A percentile compares a stretch with the other conserved stretches of the same genome.
phyloP scores from a whole-genome alignment of 1,140 invertebrate genomes.

The Bombus difficillimus region DNA sequence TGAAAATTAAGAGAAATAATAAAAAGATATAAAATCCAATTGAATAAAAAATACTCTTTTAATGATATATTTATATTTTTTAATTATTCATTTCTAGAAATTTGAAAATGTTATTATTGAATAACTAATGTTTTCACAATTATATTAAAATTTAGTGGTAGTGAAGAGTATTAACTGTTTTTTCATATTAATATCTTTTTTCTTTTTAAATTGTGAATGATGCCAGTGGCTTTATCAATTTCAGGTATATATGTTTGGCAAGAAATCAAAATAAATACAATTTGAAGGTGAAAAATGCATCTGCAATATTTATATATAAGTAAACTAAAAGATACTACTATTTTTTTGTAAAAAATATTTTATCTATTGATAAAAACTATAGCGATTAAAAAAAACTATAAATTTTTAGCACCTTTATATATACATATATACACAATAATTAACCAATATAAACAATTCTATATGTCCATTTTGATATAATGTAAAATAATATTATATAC shows the following conservation, averaged over 20 bases:
- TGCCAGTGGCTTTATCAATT: constrained; percentile 63
- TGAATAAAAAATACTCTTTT: background rate
- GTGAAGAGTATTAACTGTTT: background rate
- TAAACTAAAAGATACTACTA: background rate
- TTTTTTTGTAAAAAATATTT: background rate
- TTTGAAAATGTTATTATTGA: background rate
- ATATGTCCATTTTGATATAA: constrained; percentile 55
- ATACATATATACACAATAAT: background rate
- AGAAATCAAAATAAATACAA: constrained; percentile 67
- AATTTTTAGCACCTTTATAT: background rate
- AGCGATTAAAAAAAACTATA: background rate
- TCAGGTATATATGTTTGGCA: constrained; percentile 72
- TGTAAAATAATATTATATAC: constrained; percentile 4
- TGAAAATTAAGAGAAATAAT: constrained; percentile 39
- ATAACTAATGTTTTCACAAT: background rate
- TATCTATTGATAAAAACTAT: background rate
- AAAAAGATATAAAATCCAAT: constrained; percentile 9
- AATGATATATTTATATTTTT: background rate
- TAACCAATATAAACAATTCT: constrained; percentile 5
- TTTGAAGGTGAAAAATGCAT: constrained; percentile 69
- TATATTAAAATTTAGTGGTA: background rate
- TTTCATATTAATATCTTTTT: background rate
- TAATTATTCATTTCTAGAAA: background rate
- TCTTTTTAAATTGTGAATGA: constrained; percentile 19
- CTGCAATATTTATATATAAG: constrained; percentile 32